Conservation (phyloP, 2,113 vertebrate genomes). For the Chamaetylas fuelleborni region DNA sequence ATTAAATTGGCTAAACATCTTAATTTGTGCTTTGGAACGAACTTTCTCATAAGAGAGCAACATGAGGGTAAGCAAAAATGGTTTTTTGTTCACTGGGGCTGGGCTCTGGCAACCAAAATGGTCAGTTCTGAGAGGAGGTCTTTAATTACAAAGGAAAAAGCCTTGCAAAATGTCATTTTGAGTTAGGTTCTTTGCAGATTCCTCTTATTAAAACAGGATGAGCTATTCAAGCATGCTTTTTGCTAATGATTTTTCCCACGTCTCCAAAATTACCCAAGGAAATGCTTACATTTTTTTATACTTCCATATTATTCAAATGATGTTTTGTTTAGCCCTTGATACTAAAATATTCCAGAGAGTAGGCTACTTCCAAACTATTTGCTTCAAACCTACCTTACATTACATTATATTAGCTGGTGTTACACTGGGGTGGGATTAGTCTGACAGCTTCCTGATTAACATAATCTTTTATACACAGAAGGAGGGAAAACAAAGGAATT, state of each 20-base stretch:
- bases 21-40: slow-evolving; percentile 5
- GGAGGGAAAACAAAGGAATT: slow-evolving; percentile 34
- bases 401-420: neutral
- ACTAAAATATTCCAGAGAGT: neutral
- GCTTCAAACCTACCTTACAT: slow-evolving; percentile 6
- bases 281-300: neutral
- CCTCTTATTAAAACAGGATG: neutral
- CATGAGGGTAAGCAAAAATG: neutral
- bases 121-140: neutral
- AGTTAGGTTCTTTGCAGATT: neutral
- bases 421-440: slow-evolving; percentile 18
- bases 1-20: slow-evolving; percentile 63
- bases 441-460: slow-evolving; percentile 8
- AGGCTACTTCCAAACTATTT: slow-evolving; percentile 16
- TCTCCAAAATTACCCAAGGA: slow-evolving; percentile 12
- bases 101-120: neutral
- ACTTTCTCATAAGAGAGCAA: neutral
- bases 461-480: slow-evolving; percentile 18
- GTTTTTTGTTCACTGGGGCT: neutral
- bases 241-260: neutral
- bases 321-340: slow-evolving; percentile 1
- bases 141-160: neutral
- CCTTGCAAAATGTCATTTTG: neutral
- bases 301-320: slow-evolving; percentile 1
- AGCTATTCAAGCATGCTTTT: neutral